Conservation (phyloP, 2,113 vertebrate species). For the Bettongia penicillata region DNA sequence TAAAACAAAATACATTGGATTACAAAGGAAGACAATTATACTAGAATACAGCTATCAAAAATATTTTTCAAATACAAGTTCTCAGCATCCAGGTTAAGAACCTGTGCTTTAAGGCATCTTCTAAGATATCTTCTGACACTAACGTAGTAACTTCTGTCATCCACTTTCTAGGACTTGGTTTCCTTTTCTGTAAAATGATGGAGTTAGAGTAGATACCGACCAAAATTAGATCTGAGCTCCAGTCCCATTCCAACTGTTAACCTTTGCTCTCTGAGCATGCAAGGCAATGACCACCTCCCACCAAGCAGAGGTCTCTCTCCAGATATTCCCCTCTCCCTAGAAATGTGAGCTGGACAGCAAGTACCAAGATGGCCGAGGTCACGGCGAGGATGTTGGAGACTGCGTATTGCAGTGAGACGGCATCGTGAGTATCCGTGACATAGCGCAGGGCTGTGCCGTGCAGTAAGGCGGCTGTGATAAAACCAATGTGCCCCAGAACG, state of each 20-base stretch:
- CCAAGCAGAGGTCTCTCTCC: background rate
- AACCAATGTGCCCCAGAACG: constrained; percentile 91
- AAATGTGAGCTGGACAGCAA: background rate
- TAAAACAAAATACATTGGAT: background rate
- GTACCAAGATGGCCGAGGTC: constrained; percentile 88
- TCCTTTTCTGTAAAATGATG: background rate
- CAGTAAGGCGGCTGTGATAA: constrained; percentile 88
- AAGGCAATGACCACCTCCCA: background rate
- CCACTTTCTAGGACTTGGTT: background rate
- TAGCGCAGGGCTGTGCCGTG: constrained; percentile 92
- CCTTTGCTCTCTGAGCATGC: background rate
- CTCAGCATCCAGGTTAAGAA: background rate
- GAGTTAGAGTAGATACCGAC: background rate
- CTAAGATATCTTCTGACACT: background rate
- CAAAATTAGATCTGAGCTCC: background rate
- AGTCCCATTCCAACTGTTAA: background rate
- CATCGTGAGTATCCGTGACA: constrained; percentile 80
- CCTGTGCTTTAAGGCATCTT: background rate
- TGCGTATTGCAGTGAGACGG: constrained; percentile 86
- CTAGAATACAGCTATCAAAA: too few relatives aligned
- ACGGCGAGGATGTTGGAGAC: constrained; percentile 87
- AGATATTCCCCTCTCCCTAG: background rate
- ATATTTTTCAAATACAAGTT: background rate
- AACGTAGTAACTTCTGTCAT: background rate
- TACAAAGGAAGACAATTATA: background rate